Conservation (phyloP, 2,888 invertebrate species). For the Drosophila differens region DNA sequence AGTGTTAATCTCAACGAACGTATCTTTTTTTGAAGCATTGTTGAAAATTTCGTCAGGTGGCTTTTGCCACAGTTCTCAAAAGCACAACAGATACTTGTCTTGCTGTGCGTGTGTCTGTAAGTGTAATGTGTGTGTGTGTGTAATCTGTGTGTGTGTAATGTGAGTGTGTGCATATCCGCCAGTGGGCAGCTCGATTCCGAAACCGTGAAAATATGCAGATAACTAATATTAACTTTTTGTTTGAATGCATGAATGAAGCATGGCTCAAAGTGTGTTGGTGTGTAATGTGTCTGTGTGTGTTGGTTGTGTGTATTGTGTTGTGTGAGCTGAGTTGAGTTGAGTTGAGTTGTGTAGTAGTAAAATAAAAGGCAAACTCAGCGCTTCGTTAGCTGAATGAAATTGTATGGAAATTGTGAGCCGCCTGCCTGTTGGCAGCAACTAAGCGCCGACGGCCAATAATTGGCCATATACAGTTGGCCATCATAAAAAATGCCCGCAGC, state of each 20-base stretch:
- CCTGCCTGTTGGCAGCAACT: constrained; percentile 3
- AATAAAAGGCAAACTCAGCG: constrained; percentile 21
- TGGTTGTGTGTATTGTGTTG: constrained; percentile 12
- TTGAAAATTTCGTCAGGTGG: constrained; percentile 65
- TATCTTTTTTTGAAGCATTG: constrained; percentile 29
- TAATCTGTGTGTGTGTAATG: constrained; percentile 26
- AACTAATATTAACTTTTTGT: constrained; percentile 78
- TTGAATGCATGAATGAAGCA: constrained; percentile 75
- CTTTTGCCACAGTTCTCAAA: constrained; percentile 52
- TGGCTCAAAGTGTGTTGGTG: constrained; percentile 25
- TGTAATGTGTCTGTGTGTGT: background rate
- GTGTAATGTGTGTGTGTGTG: constrained; percentile 9
- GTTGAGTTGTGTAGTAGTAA: constrained; percentile 25
- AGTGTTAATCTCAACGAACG: constrained; percentile 34
- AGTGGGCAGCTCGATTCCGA: constrained; percentile 70
- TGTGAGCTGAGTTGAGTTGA: constrained; percentile 5
- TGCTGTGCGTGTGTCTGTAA: background rate
- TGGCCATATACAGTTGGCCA: constrained; percentile 26
- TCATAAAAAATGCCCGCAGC: constrained; percentile 46
- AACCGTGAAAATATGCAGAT: constrained; percentile 78
- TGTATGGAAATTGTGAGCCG: constrained; percentile 36
- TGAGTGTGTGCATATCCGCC: constrained; percentile 59
- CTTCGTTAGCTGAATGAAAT: constrained; percentile 46
- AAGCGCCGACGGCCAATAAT: constrained; percentile 35
- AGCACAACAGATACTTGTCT: constrained; percentile 5